These are phyloP conservation scores for Andrena praecox DNA, from an alignment of 2,888 invertebrate species.

Conservation along the genomic window DNA sequence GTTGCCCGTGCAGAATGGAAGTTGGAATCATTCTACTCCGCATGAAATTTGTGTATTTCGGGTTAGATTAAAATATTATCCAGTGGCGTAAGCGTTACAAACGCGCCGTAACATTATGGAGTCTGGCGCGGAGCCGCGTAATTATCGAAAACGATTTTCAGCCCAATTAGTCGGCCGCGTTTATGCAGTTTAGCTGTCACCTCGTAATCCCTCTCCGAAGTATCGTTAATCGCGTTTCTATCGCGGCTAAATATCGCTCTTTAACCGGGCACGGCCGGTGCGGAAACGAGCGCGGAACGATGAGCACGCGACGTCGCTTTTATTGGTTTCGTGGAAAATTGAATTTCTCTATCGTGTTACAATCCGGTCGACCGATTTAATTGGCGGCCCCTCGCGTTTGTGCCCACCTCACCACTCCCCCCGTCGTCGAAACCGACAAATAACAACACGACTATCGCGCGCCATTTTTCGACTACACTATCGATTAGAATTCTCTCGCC, in stretches of 20 bases:
- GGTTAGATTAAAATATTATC: background rate
- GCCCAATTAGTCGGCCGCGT: constrained; percentile 16
- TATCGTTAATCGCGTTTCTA: constrained; percentile 47
- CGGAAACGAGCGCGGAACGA: constrained; percentile 36
- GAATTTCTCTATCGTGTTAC: constrained; percentile 56
- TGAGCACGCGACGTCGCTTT: constrained; percentile 43
- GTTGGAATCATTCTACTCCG: background rate
- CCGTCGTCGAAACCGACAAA: background rate
- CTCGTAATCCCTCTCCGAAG: constrained; percentile 26
- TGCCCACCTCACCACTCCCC: background rate
- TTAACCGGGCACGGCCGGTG: constrained; percentile 22
- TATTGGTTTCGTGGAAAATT: constrained; percentile 57
- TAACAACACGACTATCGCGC: constrained; percentile 19
- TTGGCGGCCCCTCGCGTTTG: constrained; percentile 38
- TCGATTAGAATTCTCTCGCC: background rate
- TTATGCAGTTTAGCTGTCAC: constrained; percentile 17
- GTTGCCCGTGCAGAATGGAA: background rate
- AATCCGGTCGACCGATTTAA: constrained; percentile 50
- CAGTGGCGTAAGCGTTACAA: background rate
- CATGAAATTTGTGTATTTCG: background rate
- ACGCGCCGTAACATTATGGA: background rate
- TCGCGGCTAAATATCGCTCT: constrained; percentile 45
- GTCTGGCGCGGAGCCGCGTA: background rate
- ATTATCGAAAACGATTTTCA: constrained; percentile 26
- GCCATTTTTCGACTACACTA: constrained; percentile 3